Percentiles rank a stretch among this genome's conserved stretches.
Conservation (phyloP, 2,113 vertebrate genomes). For the Tapirus terrestris region DNA sequence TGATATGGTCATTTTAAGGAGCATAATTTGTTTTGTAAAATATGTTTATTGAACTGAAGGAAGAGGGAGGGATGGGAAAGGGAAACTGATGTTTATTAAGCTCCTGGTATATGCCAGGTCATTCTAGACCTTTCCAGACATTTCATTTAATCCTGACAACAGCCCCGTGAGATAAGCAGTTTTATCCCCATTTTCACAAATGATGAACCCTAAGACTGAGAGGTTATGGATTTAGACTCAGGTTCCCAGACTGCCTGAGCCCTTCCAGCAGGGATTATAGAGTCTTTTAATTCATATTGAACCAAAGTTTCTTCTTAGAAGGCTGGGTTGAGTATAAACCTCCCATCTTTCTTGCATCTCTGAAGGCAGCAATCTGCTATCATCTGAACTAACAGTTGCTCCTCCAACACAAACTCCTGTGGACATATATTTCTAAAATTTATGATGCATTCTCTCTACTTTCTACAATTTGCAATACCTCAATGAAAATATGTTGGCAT, state of each 20-base stretch:
- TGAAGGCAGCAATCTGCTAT: not conserved
- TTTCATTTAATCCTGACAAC: not conserved
- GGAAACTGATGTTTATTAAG: not conserved
- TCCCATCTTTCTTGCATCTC: not conserved
- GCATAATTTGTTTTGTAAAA: not conserved
- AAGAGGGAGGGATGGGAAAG: not conserved
- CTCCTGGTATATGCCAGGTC: not conserved
- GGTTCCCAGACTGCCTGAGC: not conserved
- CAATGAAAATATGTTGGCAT: not conserved
- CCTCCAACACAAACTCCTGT: not conserved
- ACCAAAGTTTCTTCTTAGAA: not conserved
- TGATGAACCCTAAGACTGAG: not conserved
- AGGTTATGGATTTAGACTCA: slow-evolving; percentile 5
- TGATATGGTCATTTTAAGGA: not conserved
- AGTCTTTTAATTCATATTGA: not conserved
- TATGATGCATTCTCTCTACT: not conserved
- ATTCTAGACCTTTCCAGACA: not conserved
- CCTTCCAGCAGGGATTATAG: not conserved
- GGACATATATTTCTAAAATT: not conserved
- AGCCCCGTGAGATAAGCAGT: not conserved
- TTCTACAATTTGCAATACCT: slow-evolving; percentile 13
- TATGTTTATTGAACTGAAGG: not conserved
- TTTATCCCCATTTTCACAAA: slow-evolving; percentile 4
- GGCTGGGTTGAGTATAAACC: not conserved
- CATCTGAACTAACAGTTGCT: not conserved